A percentile compares a stretch with the other conserved stretches of the same genome.
Evolutionary conservation across 2,888 invertebrate species (phyloP).

Genomic region (Microplitis manilae): DNA sequence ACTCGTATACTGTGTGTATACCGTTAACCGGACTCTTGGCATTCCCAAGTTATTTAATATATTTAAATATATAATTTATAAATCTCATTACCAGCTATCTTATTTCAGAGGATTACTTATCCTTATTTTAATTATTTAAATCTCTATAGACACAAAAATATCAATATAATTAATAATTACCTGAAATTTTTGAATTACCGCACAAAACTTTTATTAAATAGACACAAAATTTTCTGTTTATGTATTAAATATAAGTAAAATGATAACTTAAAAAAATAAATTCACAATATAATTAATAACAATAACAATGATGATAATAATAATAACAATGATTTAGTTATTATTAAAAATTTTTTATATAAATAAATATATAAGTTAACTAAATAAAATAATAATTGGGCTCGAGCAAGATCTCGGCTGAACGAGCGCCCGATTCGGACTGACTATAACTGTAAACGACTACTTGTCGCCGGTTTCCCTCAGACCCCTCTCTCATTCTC

Average conservation of each 20-base stretch:
- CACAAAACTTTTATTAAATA: not conserved
- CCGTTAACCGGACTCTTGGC: constrained; percentile 34
- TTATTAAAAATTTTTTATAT: not conserved
- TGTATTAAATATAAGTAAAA: not conserved
- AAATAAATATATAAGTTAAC: not conserved
- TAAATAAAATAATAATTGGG: constrained; percentile 31
- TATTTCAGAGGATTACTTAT: too few species aligned
- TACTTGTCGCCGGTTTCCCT: constrained; percentile 66
- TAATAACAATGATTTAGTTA: constrained; percentile 1
- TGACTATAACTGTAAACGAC: constrained; percentile 72
- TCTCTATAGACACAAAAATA: not conserved
- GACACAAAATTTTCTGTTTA: not conserved
- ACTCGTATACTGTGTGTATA: not conserved
- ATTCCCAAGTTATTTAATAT: constrained; percentile 25
- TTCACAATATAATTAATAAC: not conserved
- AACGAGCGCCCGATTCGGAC: constrained; percentile 71
- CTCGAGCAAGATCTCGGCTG: constrained; percentile 63
- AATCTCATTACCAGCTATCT: too few species aligned
- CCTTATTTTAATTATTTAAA: not conserved
- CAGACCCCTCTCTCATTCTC: constrained; percentile 10
- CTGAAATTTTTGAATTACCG: not conserved
- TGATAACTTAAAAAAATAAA: constrained; percentile 2
- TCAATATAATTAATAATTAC: not conserved
- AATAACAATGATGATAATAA: constrained; percentile 4
- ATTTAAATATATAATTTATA: not conserved